Percentiles rank a stretch among this genome's conserved stretches.
These are phyloP conservation scores for Andrena chrysosceles DNA, from an alignment of 2,888 invertebrate genomes.

Conservation along the genomic window DNA sequence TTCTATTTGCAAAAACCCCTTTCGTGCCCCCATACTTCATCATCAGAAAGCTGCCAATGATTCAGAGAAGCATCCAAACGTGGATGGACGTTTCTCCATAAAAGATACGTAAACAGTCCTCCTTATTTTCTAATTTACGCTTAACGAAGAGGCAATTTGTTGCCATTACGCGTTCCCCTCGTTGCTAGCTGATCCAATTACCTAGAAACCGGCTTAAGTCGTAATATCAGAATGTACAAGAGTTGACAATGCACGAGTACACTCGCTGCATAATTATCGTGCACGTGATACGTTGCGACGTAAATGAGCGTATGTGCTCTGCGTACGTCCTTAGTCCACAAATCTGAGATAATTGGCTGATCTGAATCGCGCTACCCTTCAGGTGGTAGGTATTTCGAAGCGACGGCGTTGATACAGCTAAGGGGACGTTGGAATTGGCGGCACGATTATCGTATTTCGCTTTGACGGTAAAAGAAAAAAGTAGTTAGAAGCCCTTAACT, in stretches of 20 bases:
- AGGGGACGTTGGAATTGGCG: slow-evolving; percentile 7
- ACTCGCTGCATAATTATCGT: slow-evolving; percentile 41
- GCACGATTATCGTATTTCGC: slow-evolving; percentile 25
- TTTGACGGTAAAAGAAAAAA: slow-evolving; percentile 23
- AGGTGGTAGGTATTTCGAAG: slow-evolving; percentile 18
- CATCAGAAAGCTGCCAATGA: too few species aligned
- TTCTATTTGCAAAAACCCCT: too few species aligned
- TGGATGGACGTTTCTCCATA: too few species aligned
- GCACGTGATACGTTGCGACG: slow-evolving; percentile 22
- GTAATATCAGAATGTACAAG: background rate
- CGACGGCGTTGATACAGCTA: slow-evolving; percentile 1
- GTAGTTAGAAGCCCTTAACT: background rate
- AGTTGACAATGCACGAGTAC: slow-evolving; percentile 24
- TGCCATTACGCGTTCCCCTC: background rate
- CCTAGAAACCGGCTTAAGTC: slow-evolving; percentile 1
- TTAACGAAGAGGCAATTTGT: too few species aligned
- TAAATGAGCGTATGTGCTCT: slow-evolving; percentile 33
- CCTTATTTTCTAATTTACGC: background rate
- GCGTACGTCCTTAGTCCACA: slow-evolving; percentile 27
- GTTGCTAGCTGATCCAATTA: slow-evolving; percentile 1
- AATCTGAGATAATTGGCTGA: slow-evolving; percentile 55
- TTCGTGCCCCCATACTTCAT: too few species aligned
- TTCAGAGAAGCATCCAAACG: too few species aligned
- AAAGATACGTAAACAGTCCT: background rate
- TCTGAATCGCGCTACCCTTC: slow-evolving; percentile 42